These are phyloP conservation scores for Drosophila quinaria DNA, from an alignment of 2,888 invertebrate genomes.

Conservation along the genomic window DNA sequence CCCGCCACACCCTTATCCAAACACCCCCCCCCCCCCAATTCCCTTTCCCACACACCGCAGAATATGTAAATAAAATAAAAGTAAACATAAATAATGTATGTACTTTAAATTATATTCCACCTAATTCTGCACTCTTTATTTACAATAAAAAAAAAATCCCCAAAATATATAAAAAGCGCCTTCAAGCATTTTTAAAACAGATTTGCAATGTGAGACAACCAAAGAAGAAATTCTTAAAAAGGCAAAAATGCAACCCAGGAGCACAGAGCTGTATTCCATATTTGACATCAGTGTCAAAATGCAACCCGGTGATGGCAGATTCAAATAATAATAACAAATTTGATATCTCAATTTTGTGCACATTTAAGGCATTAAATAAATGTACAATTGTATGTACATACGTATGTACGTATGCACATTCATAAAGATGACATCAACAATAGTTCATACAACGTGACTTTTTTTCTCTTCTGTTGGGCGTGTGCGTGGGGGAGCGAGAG, in stretches of 20 bases:
- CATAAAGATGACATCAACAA: constrained; percentile 45
- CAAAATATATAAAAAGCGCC: constrained; percentile 2
- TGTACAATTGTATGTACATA: neutral
- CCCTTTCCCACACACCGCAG: neutral
- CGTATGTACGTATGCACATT: constrained; percentile 3
- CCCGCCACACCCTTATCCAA: neutral
- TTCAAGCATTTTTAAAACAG: constrained; percentile 41
- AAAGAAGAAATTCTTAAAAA: neutral
- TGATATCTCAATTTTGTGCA: neutral
- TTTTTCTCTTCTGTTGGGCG: constrained; percentile 5
- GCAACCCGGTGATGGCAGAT: constrained; percentile 32
- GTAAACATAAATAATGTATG: neutral
- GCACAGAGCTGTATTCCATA: constrained; percentile 60
- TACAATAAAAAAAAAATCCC: neutral
- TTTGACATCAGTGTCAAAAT: constrained; percentile 38
- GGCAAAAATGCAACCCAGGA: constrained; percentile 63
- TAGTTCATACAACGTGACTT: constrained; percentile 11
- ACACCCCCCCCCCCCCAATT: neutral
- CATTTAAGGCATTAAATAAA: neutral
- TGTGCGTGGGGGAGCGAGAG: constrained; percentile 31
- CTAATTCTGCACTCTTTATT: neutral
- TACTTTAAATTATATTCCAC: constrained; percentile 14
- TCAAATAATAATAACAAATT: neutral
- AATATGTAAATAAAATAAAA: constrained; percentile 8
- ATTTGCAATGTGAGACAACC: constrained; percentile 33